A percentile compares a stretch with the other conserved stretches of the same genome.
Evolutionary conservation across 2,888 invertebrate genomes (phyloP).

Genomic region (Andrena bicolor): DNA sequence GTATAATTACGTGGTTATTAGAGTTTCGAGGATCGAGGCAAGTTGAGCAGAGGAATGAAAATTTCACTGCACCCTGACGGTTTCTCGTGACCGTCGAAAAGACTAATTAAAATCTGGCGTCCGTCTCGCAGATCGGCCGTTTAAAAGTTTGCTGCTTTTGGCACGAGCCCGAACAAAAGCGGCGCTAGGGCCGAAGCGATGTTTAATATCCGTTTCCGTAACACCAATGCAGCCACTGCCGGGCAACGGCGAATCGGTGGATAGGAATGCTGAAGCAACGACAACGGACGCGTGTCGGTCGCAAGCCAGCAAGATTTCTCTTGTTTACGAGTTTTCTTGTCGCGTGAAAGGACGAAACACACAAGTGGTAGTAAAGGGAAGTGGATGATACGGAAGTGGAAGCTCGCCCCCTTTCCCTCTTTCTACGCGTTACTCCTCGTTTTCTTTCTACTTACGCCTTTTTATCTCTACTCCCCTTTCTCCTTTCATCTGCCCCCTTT

Average conservation of each 20-base stretch:
- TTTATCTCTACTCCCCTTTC: constrained; percentile 45
- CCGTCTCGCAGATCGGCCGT: constrained; percentile 41
- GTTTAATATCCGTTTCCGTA: constrained; percentile 5
- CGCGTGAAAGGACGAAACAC: constrained; percentile 47
- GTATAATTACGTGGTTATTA: constrained; percentile 63
- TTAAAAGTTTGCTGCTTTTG: constrained; percentile 42
- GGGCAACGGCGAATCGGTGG: too few species aligned
- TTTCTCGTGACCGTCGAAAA: constrained; percentile 46
- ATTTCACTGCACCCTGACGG: constrained; percentile 46
- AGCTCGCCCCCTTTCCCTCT: constrained; percentile 49
- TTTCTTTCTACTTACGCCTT: constrained; percentile 53
- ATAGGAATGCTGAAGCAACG: constrained; percentile 3
- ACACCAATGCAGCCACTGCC: too few species aligned
- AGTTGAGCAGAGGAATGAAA: constrained; percentile 59
- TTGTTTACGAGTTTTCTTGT: constrained; percentile 63
- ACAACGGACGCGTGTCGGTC: not conserved
- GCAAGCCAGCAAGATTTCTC: constrained; percentile 47
- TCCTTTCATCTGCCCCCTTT: constrained; percentile 26
- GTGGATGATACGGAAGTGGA: constrained; percentile 67
- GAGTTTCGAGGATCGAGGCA: constrained; percentile 46
- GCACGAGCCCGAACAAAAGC: constrained; percentile 20
- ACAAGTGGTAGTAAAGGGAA: constrained; percentile 56
- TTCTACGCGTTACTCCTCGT: constrained; percentile 53
- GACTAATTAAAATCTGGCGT: constrained; percentile 69
- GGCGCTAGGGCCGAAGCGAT: constrained; percentile 11